phyloP scores from a whole-genome alignment of 2,113 vertebrate species.

The Hippocampus comes region DNA sequence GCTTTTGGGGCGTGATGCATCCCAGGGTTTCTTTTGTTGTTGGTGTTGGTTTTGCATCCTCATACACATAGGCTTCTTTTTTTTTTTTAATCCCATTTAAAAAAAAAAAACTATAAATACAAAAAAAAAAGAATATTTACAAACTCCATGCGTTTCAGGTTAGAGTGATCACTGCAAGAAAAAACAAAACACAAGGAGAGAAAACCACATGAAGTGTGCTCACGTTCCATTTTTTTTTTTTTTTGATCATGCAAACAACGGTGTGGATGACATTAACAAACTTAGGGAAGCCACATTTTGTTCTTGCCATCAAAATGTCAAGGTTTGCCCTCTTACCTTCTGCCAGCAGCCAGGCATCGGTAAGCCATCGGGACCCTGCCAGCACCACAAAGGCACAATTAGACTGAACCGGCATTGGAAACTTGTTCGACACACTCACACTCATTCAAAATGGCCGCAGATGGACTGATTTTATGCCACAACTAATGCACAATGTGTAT shows the following conservation, averaged over 20 bases:
- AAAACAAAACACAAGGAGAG: conserved; percentile 31
- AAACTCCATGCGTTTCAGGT: conserved; percentile 95
- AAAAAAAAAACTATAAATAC: conserved; percentile 88
- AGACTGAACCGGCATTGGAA: conserved; percentile 9
- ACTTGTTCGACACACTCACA: background rate
- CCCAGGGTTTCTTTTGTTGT: conserved; percentile 2
- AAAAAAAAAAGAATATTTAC: conserved; percentile 92
- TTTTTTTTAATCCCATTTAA: conserved; percentile 68
- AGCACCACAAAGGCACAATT: conserved; percentile 12
- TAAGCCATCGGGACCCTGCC: conserved; percentile 95
- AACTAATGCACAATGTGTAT: background rate
- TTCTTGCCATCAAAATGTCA: background rate
- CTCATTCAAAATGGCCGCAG: background rate
- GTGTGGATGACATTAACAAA: background rate
- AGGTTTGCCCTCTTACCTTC: conserved; percentile 78
- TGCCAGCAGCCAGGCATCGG: conserved; percentile 99
- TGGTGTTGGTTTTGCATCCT: conserved; percentile 54
- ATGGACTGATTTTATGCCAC: background rate
- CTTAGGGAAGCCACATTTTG: background rate
- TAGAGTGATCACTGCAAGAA: conserved; percentile 97
- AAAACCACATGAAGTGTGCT: conserved; percentile 31
- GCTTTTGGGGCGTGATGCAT: conserved; percentile 48
- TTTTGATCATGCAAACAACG: conserved; percentile 32
- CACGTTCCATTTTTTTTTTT: background rate
- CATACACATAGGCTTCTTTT: conserved; percentile 65